Percentiles rank a stretch among this genome's conserved stretches.
Conservation (phyloP, 2,113 vertebrate species). For the Elaphurus davidianus region DNA sequence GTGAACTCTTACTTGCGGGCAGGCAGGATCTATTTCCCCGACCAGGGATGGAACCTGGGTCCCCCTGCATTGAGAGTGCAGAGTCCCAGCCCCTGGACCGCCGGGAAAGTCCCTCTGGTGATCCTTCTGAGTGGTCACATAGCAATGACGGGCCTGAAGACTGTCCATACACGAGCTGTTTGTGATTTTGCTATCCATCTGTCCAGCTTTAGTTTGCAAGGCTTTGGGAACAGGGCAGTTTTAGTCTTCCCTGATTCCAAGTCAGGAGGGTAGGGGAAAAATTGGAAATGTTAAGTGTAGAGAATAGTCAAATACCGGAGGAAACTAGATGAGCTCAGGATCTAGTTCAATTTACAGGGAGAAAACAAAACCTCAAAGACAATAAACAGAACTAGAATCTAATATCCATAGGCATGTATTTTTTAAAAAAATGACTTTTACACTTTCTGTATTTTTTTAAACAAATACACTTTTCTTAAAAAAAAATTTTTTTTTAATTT, state of each 20-base stretch:
- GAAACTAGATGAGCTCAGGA: neutral
- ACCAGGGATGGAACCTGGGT: neutral
- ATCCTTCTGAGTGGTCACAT: neutral
- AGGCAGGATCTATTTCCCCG: neutral
- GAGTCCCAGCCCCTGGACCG: neutral
- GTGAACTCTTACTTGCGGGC: neutral
- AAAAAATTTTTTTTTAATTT: neutral
- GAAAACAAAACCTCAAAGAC: neutral
- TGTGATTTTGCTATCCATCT: neutral
- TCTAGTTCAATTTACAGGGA: neutral
- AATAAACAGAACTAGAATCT: neutral
- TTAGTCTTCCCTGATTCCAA: neutral
- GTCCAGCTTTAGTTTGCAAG: neutral
- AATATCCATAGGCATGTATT: neutral
- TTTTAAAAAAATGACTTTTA: neutral
- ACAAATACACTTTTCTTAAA: neutral
- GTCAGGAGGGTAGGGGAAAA: neutral
- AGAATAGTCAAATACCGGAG: neutral
- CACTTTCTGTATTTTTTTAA: neutral
- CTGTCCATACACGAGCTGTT: neutral
- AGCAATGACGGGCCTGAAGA: neutral
- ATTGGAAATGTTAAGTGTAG: neutral
- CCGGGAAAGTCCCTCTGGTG: neutral
- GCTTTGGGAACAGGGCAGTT: neutral
- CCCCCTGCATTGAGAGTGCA: rapidly evolving